phyloP scores from a whole-genome alignment of 1,140 invertebrate genomes.

The Papilio dardanus region DNA sequence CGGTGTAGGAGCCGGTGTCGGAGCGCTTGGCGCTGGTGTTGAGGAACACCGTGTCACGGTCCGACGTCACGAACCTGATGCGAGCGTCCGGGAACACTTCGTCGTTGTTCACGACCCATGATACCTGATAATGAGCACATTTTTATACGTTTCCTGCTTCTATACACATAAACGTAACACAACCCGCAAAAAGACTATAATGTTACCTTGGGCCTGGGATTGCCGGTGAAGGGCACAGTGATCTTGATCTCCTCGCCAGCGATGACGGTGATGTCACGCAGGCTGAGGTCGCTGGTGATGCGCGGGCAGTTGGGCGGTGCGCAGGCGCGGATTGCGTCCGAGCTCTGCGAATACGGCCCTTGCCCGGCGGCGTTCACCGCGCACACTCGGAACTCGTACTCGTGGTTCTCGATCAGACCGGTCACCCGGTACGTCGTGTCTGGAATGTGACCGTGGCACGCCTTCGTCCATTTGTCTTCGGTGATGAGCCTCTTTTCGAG shows the following conservation, averaged over 20 bases:
- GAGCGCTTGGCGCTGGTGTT: conserved; percentile 94
- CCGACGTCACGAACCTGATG: conserved; percentile 93
- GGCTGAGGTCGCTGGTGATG: conserved; percentile 96
- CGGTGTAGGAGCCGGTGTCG: conserved; percentile 96
- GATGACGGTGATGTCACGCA: conserved; percentile 96
- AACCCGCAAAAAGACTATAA: too few species aligned
- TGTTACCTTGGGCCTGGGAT: conserved; percentile 91
- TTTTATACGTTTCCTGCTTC: too few species aligned
- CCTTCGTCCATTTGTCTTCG: conserved; percentile 96
- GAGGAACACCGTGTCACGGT: conserved; percentile 90
- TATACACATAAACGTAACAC: too few species aligned
- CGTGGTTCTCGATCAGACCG: conserved; percentile 95
- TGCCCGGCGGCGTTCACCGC: conserved; percentile 98
- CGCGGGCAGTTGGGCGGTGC: conserved; percentile 94
- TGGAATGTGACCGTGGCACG: conserved; percentile 90
- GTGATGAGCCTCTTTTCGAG: conserved; percentile 95
- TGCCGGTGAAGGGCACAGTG: conserved; percentile 95
- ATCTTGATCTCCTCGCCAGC: conserved; percentile 98
- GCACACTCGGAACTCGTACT: conserved; percentile 98
- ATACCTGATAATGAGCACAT: conserved; percentile 72
- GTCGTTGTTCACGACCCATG: conserved; percentile 94
- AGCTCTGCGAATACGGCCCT: conserved; percentile 94
- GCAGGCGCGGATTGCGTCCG: conserved; percentile 94
- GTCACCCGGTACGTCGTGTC: conserved; percentile 92
- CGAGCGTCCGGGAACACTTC: conserved; percentile 92